Conservation (phyloP, 2,888 invertebrate species). For the Cataglyphis albicans region DNA sequence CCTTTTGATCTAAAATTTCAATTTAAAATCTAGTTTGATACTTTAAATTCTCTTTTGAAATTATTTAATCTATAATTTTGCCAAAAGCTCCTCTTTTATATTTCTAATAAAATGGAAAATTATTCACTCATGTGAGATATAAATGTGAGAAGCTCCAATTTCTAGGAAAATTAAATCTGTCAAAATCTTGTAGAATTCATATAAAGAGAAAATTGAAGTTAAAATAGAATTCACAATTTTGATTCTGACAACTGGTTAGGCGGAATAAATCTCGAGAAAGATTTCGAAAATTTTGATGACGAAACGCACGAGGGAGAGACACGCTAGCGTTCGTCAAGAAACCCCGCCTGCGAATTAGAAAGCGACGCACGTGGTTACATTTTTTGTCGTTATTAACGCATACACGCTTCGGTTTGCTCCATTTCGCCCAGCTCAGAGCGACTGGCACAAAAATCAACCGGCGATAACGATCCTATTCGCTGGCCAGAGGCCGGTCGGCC, state of each 20-base stretch:
- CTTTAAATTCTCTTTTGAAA: not conserved
- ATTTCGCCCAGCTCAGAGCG: conserved; percentile 42
- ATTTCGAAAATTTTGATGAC: not conserved
- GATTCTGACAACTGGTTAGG: not conserved
- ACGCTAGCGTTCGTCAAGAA: not conserved
- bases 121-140: not conserved
- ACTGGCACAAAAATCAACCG: conserved; percentile 22
- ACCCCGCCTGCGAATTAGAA: conserved; percentile 52
- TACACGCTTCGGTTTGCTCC: conserved; percentile 36
- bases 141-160: not conserved
- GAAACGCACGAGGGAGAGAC: not conserved
- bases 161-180: not conserved
- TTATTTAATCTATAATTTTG: not conserved
- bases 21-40: not conserved
- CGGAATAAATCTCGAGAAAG: conserved; percentile 3
- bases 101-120: not conserved
- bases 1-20: not conserved
- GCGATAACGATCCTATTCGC: conserved; percentile 53
- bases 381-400: conserved; percentile 39
- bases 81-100: not conserved
- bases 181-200: not conserved
- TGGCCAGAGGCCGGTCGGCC: conserved; percentile 2
- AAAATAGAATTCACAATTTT: not conserved
- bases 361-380: conserved; percentile 45
- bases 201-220: not conserved